Base-by-base conservation (phyloP, 1,140 invertebrate species). In the Heliconius himera region DNA sequence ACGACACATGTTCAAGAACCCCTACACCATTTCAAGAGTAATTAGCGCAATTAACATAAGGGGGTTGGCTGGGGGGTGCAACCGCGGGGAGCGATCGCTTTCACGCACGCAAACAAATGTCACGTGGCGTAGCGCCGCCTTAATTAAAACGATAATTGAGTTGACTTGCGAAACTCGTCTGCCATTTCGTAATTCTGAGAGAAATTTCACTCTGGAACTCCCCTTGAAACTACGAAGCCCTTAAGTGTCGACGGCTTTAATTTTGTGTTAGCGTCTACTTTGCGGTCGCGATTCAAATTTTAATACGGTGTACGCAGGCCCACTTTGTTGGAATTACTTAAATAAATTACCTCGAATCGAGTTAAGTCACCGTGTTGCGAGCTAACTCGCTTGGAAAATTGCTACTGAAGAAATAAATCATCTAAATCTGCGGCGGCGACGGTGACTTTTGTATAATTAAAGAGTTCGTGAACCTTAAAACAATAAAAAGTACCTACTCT, bases 61-160 rank as follows among this genome's bases (percentile, higher is more conserved):
- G 83, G 79, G 83, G 79, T 82, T 82, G 78, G 33, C 33, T 8
- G 33, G 33, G 33, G 84, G 78, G 85, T 82, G 77, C 86, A 84
- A 82, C 66, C 70, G 86, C 78, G 76, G 80, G 66, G 81, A 87
- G 78, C 87, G 91, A 91, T 91, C 88, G 90, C 88, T 91, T 93
- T 91, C 91, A 94, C 89, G 92, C 91, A 93, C 89, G 93, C 92
- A 94, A 94, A 94, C 93, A 93, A 93, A 94, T 91, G 92, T 93
- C 93, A 94, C 93, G 92, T 94, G 93, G 91, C 89, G 87, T 85
- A 85, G 88, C 89, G 83, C 88, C 89, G 93, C 91, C 91, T 93
- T 94, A 93, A 94, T 94, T 94, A 94, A 94, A 94, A 94, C 92
- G 91, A 93, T 94, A 94, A 94, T 94, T 94, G 93, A 94, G 93